Conservation (phyloP, 2,797 vertebrate species). For the Miichthys miiuy region DNA sequence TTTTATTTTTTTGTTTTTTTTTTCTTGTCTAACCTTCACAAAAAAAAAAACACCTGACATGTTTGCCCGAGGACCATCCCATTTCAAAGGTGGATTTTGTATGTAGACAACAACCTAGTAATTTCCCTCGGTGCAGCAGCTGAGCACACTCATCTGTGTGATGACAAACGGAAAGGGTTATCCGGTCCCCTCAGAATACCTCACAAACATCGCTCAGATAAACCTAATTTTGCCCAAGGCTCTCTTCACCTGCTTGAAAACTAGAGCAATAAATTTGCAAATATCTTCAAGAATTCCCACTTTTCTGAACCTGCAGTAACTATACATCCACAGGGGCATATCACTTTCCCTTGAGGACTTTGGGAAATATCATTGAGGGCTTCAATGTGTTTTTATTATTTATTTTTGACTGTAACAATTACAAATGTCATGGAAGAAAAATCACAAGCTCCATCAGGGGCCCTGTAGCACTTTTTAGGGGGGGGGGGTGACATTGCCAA, state of each 20-base stretch:
- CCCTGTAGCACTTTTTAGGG: conserved; percentile 62
- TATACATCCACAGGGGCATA: conserved; percentile 81
- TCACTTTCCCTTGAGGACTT: conserved; percentile 82
- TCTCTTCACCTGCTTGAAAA: conserved; percentile 85
- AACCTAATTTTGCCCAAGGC: conserved; percentile 88
- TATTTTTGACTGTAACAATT: conserved; percentile 87
- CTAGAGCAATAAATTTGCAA: conserved; percentile 83
- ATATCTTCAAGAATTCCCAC: conserved; percentile 73
- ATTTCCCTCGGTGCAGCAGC: conserved; percentile 82
- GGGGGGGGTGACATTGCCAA: conserved; percentile 71
- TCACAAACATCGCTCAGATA: conserved; percentile 83
- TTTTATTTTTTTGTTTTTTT: conserved; percentile 52
- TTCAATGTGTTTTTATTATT: conserved; percentile 74
- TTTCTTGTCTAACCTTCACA: conserved; percentile 56
- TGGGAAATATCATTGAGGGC: conserved; percentile 84
- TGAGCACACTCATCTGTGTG: conserved; percentile 79
- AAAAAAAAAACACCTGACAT: conserved; percentile 43
- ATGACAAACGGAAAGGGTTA: conserved; percentile 82
- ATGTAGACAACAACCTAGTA: conserved; percentile 81
- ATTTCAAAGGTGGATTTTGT: conserved; percentile 78
- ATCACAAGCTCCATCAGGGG: conserved; percentile 74
- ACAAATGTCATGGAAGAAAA: conserved; percentile 88
- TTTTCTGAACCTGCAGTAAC: conserved; percentile 68
- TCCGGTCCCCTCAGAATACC: conserved; percentile 76
- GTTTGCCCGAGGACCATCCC: conserved; percentile 72